phyloP scores from a whole-genome alignment of 2,888 invertebrate species.

The Leucophora obtusa region DNA sequence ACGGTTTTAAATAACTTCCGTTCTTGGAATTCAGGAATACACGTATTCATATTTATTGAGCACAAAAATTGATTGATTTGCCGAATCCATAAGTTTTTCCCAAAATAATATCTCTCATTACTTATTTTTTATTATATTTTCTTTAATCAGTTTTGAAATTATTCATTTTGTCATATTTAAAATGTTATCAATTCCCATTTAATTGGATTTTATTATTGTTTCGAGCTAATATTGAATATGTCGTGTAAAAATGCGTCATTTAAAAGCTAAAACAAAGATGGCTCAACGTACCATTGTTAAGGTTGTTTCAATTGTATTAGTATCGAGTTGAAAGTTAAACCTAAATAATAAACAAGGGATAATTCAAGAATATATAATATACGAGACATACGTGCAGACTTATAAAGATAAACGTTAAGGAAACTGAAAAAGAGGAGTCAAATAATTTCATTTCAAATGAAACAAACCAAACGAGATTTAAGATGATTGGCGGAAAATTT shows the following conservation, averaged over 20 bases:
- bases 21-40: too few relatives aligned
- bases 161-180: slow-evolving; percentile 23
- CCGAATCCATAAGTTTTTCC: background rate
- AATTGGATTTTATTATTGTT: slow-evolving; percentile 40
- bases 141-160: slow-evolving; percentile 11
- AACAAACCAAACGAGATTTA: background rate
- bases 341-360: slow-evolving; percentile 14
- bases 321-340: slow-evolving; percentile 29
- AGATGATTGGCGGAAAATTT: slow-evolving; percentile 68
- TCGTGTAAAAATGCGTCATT: slow-evolving; percentile 55
- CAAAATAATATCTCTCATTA: background rate
- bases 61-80: background rate
- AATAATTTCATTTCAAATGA: slow-evolving; percentile 14
- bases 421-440: slow-evolving; percentile 19
- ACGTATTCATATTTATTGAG: background rate
- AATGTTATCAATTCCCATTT: slow-evolving; percentile 55
- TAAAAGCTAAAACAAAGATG: slow-evolving; percentile 54
- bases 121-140: background rate
- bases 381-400: slow-evolving; percentile 29
- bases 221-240: slow-evolving; percentile 34
- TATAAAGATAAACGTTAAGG: slow-evolving; percentile 16
- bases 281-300: slow-evolving; percentile 18
- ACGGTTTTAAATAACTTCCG: too few relatives aligned
- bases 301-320: slow-evolving; percentile 24
- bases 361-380: background rate